Evolutionary conservation across 1,140 invertebrate species (phyloP), one percentile per base, ranked within the genome.

Genomic region (Drosophila ironensis): DNA sequence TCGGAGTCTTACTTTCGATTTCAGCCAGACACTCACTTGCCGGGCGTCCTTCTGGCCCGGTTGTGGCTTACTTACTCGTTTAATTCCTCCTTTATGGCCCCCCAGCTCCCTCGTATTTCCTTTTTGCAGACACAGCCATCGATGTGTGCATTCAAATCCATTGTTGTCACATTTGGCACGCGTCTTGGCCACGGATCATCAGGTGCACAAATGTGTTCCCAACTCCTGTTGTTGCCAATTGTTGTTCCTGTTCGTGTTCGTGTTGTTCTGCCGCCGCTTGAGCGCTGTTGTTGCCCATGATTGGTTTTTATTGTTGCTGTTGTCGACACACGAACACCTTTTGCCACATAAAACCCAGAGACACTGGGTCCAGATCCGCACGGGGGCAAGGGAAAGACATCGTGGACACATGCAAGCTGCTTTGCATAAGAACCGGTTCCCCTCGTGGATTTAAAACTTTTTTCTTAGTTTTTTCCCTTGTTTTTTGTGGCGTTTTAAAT

Each of bases 401-500:
- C 45, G 19, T n/a, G n/a, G n/a, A n/a, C n/a, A 42, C 27, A 44
- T 64, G 33, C 76, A 82, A 63, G 69, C 78, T 78, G 73, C 69
- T 84, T 82, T 84, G 78, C 78, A 82, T 84, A 76, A 78, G 69
- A 84, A 82, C 78, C 78, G 80, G 78, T 82, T 82, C 61, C 61
- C 52, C 33, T 64, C 42, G 75, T 78, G 60, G 50, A 61, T 77
- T 72, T 78, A 57, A 57, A 72, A 59, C 51, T 37, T 71, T 40
- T 38, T 47, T 44, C 14, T 59, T 59, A 51, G 47, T 24, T 47
- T 30, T 30, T 60, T 0, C 30, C 46, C 42, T 30, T 38, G 25
- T n/a, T 2, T 50, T 27, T 47, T 44, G 35, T 42, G 35, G 51
- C 57, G 61, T 64, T 77, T 77, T 84, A 82, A 82, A 82, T 82